Conservation (phyloP, 1,140 invertebrate species). For the Drosophila prosaltans region DNA sequence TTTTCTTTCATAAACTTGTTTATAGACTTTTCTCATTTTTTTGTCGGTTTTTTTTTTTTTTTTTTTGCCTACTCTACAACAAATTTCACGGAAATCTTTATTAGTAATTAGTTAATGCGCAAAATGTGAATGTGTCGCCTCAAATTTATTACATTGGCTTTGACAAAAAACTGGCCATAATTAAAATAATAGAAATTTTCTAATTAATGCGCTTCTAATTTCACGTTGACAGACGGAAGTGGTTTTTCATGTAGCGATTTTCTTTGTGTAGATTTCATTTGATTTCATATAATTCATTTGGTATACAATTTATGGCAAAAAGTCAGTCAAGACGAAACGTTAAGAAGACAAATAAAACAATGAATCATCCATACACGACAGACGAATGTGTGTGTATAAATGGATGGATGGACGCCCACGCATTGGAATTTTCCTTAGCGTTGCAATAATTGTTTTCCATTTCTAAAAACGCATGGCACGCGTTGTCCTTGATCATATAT, state of each 20-base stretch:
- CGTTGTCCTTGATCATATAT: constrained; percentile 39
- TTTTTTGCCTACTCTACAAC: constrained; percentile 11
- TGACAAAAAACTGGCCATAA: constrained; percentile 34
- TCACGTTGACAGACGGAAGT: constrained; percentile 72
- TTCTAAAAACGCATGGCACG: constrained; percentile 45
- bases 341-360: constrained; percentile 61
- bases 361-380: constrained; percentile 55
- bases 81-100: constrained; percentile 68
- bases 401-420: constrained; percentile 46
- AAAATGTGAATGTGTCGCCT: constrained; percentile 78
- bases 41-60: too few relatives aligned
- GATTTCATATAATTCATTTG: constrained; percentile 76
- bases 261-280: constrained; percentile 68
- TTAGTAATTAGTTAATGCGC: constrained; percentile 70
- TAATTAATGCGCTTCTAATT: constrained; percentile 81
- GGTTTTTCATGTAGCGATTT: constrained; percentile 44
- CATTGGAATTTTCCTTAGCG: constrained; percentile 44
- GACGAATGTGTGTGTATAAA: not conserved
- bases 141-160: constrained; percentile 66
- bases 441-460: constrained; percentile 18
- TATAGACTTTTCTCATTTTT: constrained; percentile 25
- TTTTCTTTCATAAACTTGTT: not conserved
- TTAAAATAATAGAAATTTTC: constrained; percentile 71
- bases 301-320: constrained; percentile 56
- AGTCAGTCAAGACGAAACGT: constrained; percentile 4